Evolutionary conservation across 2,113 vertebrate species (phyloP).

Genomic region (Rhinolophus ferrumequinum): DNA sequence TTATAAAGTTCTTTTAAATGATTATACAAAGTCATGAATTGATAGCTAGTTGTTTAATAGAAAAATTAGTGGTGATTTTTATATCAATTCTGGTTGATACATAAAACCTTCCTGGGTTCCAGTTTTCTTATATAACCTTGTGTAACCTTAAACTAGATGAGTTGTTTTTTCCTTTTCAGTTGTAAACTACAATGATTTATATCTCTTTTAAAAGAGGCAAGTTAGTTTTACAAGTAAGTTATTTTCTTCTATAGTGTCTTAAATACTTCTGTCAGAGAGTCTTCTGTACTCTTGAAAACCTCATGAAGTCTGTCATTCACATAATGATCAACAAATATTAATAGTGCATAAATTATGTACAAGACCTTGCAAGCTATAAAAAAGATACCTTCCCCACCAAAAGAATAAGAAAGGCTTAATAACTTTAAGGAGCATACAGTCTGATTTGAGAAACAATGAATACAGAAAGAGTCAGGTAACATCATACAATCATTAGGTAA

Average conservation of each 20-base stretch:
- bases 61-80: not conserved
- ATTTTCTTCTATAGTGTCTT: conserved; percentile 35
- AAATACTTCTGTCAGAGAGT: not conserved
- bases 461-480: not conserved
- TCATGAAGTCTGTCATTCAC: not conserved
- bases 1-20: not conserved
- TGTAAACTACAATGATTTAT: not conserved
- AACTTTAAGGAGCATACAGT: not conserved
- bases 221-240: not conserved
- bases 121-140: not conserved
- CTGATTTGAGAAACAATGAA: not conserved
- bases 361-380: not conserved
- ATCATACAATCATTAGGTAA: not conserved
- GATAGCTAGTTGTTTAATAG: not conserved
- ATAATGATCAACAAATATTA: not conserved
- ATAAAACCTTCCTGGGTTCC: not conserved
- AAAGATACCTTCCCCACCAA: too few relatives aligned
- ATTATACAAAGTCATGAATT: not conserved
- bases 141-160: not conserved
- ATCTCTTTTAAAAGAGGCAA: not conserved
- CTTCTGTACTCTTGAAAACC: not conserved
- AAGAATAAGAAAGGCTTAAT: not conserved
- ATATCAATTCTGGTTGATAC: not conserved
- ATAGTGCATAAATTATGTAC: not conserved
- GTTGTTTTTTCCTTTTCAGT: not conserved